phyloP scores from a whole-genome alignment of 2,888 invertebrate genomes.

The Andrena fulva region DNA sequence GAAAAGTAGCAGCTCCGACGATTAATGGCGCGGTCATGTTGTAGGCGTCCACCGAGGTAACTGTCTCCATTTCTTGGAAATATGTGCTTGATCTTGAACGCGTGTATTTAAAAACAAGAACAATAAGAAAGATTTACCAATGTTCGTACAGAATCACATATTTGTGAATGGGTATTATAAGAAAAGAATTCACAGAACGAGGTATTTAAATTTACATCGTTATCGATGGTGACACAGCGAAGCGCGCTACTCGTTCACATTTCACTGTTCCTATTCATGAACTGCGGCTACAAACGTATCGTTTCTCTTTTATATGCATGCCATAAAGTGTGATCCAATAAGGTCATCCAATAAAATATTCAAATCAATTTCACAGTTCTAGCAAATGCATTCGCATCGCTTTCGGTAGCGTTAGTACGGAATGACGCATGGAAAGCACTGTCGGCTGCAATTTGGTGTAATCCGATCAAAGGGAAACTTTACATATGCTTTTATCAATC shows the following conservation, averaged over 20 bases:
- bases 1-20: not conserved
- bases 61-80: slow-evolving; percentile 28
- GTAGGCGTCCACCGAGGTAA: not conserved
- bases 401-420: slow-evolving; percentile 5
- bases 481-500: slow-evolving; percentile 61
- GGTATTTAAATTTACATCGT: slow-evolving; percentile 15
- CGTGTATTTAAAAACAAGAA: not conserved
- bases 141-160: not conserved
- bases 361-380: slow-evolving; percentile 67
- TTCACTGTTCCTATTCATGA: not conserved
- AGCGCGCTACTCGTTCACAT: not conserved
- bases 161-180: not conserved
- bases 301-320: slow-evolving; percentile 55
- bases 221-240: not conserved
- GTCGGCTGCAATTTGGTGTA: slow-evolving; percentile 71
- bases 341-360: slow-evolving; percentile 79
- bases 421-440: slow-evolving; percentile 33
- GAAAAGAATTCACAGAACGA: not conserved
- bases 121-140: not conserved
- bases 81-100: not conserved
- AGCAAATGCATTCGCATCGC: slow-evolving; percentile 29
- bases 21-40: slow-evolving; percentile 16
- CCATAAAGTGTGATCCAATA: slow-evolving; percentile 62
- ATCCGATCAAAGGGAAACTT: slow-evolving; percentile 64
- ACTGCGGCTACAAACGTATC: slow-evolving; percentile 15